Conservation (phyloP, 2,113 vertebrate species). For the Barnardius zonarius region DNA sequence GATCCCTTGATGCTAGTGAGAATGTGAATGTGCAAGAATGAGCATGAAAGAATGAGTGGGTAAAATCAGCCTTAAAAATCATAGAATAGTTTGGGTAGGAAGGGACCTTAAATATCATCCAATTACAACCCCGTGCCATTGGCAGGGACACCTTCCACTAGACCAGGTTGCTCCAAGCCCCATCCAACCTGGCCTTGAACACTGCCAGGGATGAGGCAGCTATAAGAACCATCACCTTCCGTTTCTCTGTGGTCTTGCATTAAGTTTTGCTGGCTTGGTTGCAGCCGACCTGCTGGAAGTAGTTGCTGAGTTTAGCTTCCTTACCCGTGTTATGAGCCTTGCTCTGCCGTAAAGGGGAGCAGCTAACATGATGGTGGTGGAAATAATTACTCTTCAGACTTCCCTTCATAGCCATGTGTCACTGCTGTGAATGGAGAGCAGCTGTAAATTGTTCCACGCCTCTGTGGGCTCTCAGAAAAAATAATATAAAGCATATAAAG, state of each 20-base stretch:
- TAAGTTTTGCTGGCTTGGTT: not conserved
- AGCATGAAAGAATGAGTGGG: not conserved
- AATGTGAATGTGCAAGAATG: not conserved
- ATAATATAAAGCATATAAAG: not conserved
- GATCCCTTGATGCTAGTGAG: not conserved
- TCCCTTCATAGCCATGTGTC: not conserved
- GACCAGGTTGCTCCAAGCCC: not conserved
- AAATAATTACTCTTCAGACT: not conserved
- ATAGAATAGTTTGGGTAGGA: not conserved
- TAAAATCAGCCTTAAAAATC: not conserved
- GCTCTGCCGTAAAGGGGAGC: not conserved
- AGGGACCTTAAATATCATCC: not conserved
- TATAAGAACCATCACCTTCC: not conserved
- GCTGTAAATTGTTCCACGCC: not conserved
- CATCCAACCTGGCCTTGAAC: not conserved
- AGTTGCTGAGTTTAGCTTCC: not conserved
- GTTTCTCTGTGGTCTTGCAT: fast-evolving
- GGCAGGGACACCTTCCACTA: not conserved
- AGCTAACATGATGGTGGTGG: not conserved
- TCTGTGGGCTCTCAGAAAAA: not conserved
- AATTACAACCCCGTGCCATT: not conserved
- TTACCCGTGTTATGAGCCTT: not conserved
- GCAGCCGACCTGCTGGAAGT: not conserved
- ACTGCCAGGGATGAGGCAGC: not conserved
- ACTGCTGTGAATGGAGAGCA: not conserved